phyloP scores from a whole-genome alignment of 2,113 vertebrate genomes.

The Stictonetta naevosa region DNA sequence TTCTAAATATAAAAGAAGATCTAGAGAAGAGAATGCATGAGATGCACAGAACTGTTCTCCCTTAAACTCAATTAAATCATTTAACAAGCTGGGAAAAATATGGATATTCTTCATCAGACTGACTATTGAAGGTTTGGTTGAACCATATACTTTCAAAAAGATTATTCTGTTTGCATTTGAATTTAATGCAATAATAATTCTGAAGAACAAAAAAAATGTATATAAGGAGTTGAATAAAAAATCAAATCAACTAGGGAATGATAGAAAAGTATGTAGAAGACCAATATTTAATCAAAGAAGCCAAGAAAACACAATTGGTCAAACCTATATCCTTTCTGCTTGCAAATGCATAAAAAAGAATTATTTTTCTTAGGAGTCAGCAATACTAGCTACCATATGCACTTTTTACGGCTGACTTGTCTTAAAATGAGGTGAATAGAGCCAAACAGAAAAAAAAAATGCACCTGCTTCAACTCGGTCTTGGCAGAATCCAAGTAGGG shows the following conservation, averaged over 20 bases:
- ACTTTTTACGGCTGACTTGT: not conserved
- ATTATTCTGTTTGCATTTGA: conserved; percentile 16
- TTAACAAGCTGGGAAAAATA: conserved; percentile 6
- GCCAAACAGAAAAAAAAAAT: not conserved
- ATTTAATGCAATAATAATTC: conserved; percentile 36
- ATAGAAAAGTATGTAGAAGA: not conserved
- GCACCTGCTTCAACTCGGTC: not conserved
- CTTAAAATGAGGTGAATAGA: not conserved
- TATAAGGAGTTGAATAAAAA: conserved; percentile 17
- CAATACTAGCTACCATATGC: not conserved
- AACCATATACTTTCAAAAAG: not conserved
- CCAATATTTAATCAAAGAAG: not conserved
- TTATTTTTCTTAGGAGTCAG: not conserved
- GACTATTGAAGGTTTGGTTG: not conserved
- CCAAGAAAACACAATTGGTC: not conserved
- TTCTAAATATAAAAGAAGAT: not conserved
- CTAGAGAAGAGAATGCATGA: not conserved
- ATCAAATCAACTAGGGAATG: not conserved
- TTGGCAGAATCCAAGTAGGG: not conserved
- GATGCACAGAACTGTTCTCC: not conserved
- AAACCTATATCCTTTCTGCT: not conserved
- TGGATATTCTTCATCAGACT: not conserved
- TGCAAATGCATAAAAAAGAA: not conserved
- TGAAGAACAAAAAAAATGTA: conserved; percentile 7
- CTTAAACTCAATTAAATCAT: conserved; percentile 16